Conservation (phyloP, 2,797 vertebrate genomes). For the Crax fasciolata region DNA sequence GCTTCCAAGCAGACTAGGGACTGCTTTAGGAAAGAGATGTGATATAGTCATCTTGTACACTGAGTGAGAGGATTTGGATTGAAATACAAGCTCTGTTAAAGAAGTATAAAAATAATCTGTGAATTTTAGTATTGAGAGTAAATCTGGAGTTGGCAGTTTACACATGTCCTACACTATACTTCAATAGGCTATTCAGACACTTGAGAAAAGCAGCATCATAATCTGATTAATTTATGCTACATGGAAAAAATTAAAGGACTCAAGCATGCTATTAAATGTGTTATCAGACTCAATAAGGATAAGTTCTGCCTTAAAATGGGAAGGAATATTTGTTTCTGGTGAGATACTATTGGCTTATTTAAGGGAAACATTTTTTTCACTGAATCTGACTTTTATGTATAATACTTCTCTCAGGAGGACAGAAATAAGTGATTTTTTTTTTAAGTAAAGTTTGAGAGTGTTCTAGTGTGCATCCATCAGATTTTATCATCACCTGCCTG, state of each 20-base stretch:
- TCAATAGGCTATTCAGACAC: neutral
- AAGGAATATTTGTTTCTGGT: neutral
- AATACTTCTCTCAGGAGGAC: accelerated
- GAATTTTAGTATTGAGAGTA: neutral
- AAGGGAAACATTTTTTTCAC: neutral
- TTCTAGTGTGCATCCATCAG: neutral
- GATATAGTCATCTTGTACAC: accelerated
- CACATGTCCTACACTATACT: neutral
- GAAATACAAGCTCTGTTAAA: neutral
- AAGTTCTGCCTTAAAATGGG: neutral
- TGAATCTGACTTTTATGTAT: neutral
- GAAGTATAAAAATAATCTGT: neutral
- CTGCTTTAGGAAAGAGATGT: neutral
- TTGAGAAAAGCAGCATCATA: neutral
- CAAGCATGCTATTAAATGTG: neutral
- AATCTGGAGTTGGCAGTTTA: neutral
- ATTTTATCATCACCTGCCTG: neutral
- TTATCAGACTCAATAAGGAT: neutral
- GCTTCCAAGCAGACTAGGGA: too few relatives aligned
- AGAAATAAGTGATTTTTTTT: neutral
- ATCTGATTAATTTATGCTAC: neutral
- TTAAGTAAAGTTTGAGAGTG: neutral
- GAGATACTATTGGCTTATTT: neutral
- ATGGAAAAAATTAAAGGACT: neutral
- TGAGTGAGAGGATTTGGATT: neutral